These are phyloP conservation scores for Drosophila tani DNA, from an alignment of 1,140 invertebrate genomes.

Conservation along the genomic window DNA sequence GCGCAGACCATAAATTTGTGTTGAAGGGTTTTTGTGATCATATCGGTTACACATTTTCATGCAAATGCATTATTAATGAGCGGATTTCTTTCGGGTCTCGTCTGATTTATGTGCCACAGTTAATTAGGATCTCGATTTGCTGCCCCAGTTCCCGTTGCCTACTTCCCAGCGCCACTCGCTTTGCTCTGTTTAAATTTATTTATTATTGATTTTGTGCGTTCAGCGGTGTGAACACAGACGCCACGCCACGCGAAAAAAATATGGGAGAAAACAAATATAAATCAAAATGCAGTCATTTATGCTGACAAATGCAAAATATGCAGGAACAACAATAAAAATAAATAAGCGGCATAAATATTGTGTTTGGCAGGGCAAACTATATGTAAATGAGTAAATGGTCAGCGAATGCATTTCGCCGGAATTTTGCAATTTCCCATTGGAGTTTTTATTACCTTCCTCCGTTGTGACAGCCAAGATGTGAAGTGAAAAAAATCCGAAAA, in stretches of 20 bases:
- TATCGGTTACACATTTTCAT: slow-evolving; percentile 67
- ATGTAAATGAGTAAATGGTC: slow-evolving; percentile 45
- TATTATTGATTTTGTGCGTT: slow-evolving; percentile 32
- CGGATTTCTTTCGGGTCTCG: slow-evolving; percentile 31
- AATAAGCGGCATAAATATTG: slow-evolving; percentile 44
- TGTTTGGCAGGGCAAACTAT: slow-evolving; percentile 33
- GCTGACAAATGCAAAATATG: slow-evolving; percentile 53
- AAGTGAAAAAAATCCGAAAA: slow-evolving; percentile 9
- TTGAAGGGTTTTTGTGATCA: slow-evolving; percentile 49
- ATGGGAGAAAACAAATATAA: slow-evolving; percentile 36
- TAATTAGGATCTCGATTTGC: slow-evolving; percentile 73
- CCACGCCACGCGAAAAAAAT: not conserved
- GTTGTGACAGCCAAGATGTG: slow-evolving; percentile 4
- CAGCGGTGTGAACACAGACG: not conserved
- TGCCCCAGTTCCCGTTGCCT: slow-evolving; percentile 50
- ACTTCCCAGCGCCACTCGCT: slow-evolving; percentile 10
- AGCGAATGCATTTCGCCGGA: slow-evolving; percentile 31
- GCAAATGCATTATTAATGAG: slow-evolving; percentile 81
- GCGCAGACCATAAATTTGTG: slow-evolving; percentile 63
- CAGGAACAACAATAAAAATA: slow-evolving; percentile 27
- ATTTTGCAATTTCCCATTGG: slow-evolving; percentile 27
- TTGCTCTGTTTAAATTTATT: slow-evolving; percentile 17
- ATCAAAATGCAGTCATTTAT: slow-evolving; percentile 52
- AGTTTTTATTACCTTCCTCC: slow-evolving; percentile 42
- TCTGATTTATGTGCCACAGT: slow-evolving; percentile 73